Evolutionary conservation across 2,113 vertebrate genomes (phyloP).

Genomic region (Scopus umbretta): DNA sequence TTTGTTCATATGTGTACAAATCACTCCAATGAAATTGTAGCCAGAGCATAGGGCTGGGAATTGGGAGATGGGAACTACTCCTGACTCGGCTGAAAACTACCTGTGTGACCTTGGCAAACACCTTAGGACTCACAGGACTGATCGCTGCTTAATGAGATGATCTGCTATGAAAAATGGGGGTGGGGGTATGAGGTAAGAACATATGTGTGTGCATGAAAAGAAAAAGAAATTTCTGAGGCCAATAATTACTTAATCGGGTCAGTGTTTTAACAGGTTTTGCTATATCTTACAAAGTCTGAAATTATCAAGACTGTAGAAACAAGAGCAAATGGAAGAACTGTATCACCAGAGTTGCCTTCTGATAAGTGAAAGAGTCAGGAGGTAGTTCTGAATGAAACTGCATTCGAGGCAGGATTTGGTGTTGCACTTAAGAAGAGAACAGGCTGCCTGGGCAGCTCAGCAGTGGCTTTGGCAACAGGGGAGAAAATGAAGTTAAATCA

Average conservation of each 20-base stretch:
- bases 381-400: not conserved
- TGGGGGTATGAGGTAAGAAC: not conserved
- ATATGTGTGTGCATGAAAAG: not conserved
- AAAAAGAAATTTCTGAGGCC: not conserved
- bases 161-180: not conserved
- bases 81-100: constrained; percentile 26
- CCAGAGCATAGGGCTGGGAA: not conserved
- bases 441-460: not conserved
- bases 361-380: not conserved
- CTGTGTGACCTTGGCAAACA: constrained; percentile 35
- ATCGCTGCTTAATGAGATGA: constrained; percentile 32
- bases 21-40: not conserved
- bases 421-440: not conserved
- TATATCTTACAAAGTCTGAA: not conserved
- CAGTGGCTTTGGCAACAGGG: not conserved
- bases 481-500: not conserved
- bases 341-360: not conserved
- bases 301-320: not conserved
- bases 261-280: not conserved
- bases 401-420: not conserved
- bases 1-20: not conserved
- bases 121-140: not conserved
- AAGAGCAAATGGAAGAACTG: not conserved
- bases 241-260: not conserved
- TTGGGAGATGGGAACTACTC: not conserved